A percentile compares a stretch with the other conserved stretches of the same genome.
These are phyloP conservation scores for Pygocentrus nattereri DNA, from an alignment of 2,797 vertebrate species.

Conservation along the genomic window DNA sequence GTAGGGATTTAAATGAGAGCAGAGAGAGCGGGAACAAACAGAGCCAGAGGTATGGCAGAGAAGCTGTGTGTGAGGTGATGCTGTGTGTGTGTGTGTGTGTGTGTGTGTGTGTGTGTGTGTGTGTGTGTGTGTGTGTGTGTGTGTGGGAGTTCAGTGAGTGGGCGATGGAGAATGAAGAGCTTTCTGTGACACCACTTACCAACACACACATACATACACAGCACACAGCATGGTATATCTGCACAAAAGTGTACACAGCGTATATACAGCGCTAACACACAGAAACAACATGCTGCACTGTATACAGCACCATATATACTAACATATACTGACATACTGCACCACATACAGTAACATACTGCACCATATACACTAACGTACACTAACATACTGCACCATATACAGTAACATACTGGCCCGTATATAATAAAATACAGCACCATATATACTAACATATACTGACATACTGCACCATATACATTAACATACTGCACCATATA, in stretches of 20 bases:
- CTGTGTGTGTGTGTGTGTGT: conserved; percentile 61
- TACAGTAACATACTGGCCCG: conserved; percentile 58
- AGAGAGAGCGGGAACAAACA: conserved; percentile 78
- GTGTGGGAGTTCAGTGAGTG: conserved; percentile 71
- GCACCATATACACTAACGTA: conserved; percentile 68
- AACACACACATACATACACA: conserved; percentile 70
- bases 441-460: not conserved
- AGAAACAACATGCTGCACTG: conserved; percentile 24
- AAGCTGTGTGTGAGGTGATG: conserved; percentile 72
- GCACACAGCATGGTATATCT: conserved; percentile 40
- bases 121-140: conserved; percentile 57
- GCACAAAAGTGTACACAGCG: too few species aligned
- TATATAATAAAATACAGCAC: conserved; percentile 55
- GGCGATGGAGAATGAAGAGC: conserved; percentile 83
- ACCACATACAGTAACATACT: conserved; percentile 43
- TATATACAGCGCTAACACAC: conserved; percentile 39
- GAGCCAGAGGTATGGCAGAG: conserved; percentile 84
- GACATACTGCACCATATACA: not conserved
- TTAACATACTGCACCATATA: not conserved
- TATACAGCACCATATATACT: not conserved
- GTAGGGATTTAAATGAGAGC: conserved; percentile 78
- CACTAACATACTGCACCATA: conserved; percentile 47
- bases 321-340: not conserved
- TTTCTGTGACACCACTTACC: conserved; percentile 85
- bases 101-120: conserved; percentile 79